These are phyloP conservation scores for Apodemia duryi DNA, from an alignment of 2,888 invertebrate species.

Conservation along the genomic window DNA sequence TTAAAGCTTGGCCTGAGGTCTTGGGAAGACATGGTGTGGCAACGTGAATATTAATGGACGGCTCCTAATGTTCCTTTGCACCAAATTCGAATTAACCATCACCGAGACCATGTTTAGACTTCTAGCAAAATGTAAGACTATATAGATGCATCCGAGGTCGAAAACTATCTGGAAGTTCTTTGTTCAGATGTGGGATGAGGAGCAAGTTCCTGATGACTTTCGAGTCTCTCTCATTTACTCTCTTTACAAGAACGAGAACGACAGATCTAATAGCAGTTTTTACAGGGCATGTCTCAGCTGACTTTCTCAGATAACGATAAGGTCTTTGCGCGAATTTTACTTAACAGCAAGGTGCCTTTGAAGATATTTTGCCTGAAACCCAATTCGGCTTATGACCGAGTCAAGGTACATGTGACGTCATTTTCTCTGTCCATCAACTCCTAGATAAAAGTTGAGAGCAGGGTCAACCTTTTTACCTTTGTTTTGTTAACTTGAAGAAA, in stretches of 20 bases:
- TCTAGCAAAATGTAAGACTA: background rate
- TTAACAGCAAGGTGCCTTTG: background rate
- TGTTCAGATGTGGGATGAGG: background rate
- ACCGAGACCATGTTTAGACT: background rate
- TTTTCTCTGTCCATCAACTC: constrained; percentile 21
- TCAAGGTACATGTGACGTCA: constrained; percentile 16
- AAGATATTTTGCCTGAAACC: background rate
- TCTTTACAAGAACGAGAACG: background rate
- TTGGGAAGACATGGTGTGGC: background rate
- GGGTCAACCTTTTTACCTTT: constrained; percentile 19
- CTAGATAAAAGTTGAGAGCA: constrained; percentile 16
- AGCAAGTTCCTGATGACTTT: background rate
- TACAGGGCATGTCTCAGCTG: background rate
- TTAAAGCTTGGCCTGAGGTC: background rate
- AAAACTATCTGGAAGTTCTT: background rate
- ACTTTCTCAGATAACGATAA: background rate
- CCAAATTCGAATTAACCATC: background rate
- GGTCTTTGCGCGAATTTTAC: background rate
- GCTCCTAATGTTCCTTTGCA: background rate
- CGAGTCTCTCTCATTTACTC: background rate
- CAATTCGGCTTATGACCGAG: background rate
- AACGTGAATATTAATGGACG: background rate
- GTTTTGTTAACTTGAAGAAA: constrained; percentile 19
- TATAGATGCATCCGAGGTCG: background rate
- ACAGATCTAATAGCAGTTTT: too few species aligned